Conservation (phyloP, 2,888 invertebrate species). For the Scaeva pyrastri region DNA sequence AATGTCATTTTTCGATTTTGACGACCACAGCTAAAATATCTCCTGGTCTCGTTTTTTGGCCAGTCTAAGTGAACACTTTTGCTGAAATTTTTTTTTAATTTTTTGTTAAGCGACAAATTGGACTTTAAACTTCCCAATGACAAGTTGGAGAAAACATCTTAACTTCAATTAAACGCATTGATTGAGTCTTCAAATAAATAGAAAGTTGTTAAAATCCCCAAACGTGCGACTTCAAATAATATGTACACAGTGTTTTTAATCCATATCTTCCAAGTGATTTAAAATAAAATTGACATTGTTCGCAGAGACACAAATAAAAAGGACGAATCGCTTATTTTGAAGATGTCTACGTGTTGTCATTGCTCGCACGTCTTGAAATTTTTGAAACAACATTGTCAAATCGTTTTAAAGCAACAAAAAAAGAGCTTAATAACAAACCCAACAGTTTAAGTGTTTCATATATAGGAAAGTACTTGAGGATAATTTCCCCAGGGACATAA, state of each 20-base stretch:
- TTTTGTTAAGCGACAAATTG: too few species aligned
- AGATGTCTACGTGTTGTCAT: neutral
- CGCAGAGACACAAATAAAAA: neutral
- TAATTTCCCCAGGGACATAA: constrained; percentile 29
- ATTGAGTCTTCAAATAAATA: neutral
- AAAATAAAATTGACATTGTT: neutral
- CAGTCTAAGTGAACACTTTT: too few species aligned
- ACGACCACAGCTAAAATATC: too few species aligned
- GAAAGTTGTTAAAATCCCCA: neutral
- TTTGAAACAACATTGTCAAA: neutral
- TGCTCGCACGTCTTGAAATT: neutral
- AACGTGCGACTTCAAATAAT: neutral
- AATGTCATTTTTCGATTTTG: too few species aligned
- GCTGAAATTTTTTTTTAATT: too few species aligned
- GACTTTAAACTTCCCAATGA: neutral
- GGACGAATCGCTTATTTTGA: neutral
- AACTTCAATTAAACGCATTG: neutral
- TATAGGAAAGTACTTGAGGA: neutral
- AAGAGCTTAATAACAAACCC: neutral
- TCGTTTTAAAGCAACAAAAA: neutral
- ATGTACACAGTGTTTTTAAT: neutral
- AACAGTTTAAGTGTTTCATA: neutral
- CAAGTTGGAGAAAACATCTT: neutral
- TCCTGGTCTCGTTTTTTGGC: too few species aligned
- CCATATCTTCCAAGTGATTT: neutral